A percentile compares a stretch with the other conserved stretches of the same genome.
These are phyloP conservation scores for Anisognathus igniventris DNA, from an alignment of 2,797 vertebrate genomes.

Conservation along the genomic window DNA sequence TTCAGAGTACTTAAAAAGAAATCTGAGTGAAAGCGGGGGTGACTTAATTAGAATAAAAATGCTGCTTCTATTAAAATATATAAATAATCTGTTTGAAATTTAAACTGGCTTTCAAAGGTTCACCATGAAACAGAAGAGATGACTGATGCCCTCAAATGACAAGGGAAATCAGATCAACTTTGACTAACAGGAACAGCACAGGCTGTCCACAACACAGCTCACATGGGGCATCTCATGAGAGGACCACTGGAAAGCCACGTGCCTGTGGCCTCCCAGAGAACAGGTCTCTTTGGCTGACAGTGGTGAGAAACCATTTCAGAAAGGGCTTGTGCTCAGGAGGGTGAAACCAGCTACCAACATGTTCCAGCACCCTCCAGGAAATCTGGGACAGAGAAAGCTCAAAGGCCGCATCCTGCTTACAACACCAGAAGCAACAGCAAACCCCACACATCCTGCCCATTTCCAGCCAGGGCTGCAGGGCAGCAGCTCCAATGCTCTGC, in stretches of 20 bases:
- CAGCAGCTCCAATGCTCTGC: background rate
- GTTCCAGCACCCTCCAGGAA: background rate
- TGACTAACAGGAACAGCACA: background rate
- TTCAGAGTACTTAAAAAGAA: background rate
- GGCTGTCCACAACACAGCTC: background rate
- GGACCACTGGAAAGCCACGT: background rate
- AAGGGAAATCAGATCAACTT: background rate
- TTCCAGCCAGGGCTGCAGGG: background rate
- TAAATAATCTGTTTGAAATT: background rate
- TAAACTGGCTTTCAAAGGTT: background rate
- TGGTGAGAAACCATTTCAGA: background rate
- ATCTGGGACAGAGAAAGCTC: background rate
- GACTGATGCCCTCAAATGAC: slow-evolving; percentile 1
- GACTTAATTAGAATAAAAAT: background rate
- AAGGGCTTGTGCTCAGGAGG: background rate
- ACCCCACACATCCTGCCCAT: background rate
- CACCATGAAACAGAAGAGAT: background rate
- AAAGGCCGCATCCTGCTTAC: background rate
- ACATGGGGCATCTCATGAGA: background rate
- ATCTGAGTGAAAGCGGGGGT: background rate
- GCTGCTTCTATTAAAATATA: background rate
- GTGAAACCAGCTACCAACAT: background rate
- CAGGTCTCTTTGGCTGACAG: fast-evolving
- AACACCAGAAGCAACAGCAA: background rate
- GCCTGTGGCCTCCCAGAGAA: background rate